phyloP scores from a whole-genome alignment of 2,888 invertebrate genomes.

The Melinaea menophilus region DNA sequence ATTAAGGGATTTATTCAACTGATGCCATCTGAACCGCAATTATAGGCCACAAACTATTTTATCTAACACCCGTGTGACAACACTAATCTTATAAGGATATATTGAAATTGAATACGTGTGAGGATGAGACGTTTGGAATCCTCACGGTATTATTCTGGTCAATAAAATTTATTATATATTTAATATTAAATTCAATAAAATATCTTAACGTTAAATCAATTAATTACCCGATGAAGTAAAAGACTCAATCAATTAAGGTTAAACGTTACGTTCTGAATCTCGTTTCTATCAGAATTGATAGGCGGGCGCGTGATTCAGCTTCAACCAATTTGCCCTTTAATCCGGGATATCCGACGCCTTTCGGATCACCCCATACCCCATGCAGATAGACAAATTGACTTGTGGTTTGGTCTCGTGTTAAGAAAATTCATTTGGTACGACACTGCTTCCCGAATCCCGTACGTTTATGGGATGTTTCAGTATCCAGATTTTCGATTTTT shows the following conservation, averaged over 20 bases:
- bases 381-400: constrained; percentile 39
- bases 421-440: neutral
- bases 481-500: too few species aligned
- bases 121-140: neutral
- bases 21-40: constrained; percentile 62
- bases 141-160: neutral
- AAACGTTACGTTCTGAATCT: constrained; percentile 10
- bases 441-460: too few species aligned
- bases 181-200: too few species aligned
- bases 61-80: constrained; percentile 75
- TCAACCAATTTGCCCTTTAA: constrained; percentile 70
- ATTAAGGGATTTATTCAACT: constrained; percentile 1
- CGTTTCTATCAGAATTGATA: constrained; percentile 57
- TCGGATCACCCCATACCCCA: constrained; percentile 31
- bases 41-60: constrained; percentile 77
- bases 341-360: constrained; percentile 61
- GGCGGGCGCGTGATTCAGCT: constrained; percentile 49
- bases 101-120: constrained; percentile 68
- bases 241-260: neutral
- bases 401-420: constrained; percentile 24
- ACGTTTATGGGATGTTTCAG: too few species aligned
- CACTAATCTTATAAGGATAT: constrained; percentile 76
- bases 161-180: neutral
- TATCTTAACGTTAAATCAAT: neutral
- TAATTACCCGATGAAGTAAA: neutral